These are phyloP conservation scores for Metalampra italica DNA, from an alignment of 2,888 invertebrate species.

Conservation along the genomic window DNA sequence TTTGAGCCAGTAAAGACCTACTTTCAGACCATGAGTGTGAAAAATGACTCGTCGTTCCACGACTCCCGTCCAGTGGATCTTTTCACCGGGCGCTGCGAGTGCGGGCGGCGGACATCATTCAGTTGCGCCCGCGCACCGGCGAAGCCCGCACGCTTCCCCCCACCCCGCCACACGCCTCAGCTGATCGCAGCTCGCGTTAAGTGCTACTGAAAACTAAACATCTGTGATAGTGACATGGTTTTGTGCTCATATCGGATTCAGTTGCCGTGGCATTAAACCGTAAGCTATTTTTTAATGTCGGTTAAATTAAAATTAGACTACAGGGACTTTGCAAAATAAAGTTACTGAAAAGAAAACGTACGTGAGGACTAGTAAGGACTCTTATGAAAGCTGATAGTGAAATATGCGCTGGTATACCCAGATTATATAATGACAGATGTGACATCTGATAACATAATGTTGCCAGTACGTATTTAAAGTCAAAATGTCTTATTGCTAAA, in stretches of 20 bases:
- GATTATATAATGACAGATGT: too few species aligned
- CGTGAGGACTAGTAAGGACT: too few species aligned
- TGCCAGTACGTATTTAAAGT: too few species aligned
- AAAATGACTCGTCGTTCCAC: conserved; percentile 24
- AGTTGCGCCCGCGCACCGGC: conserved; percentile 49
- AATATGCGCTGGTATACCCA: too few species aligned
- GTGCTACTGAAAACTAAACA: conserved; percentile 26
- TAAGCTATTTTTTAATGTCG: conserved; percentile 37
- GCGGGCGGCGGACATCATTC: conserved; percentile 21
- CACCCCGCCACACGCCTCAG: conserved; percentile 19
- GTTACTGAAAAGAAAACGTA: too few species aligned
- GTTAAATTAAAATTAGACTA: background rate
- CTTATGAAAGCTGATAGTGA: too few species aligned
- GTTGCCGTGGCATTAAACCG: conserved; percentile 57
- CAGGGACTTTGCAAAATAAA: too few species aligned
- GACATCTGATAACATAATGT: too few species aligned
- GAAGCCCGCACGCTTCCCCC: conserved; percentile 33
- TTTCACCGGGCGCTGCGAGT: conserved; percentile 20
- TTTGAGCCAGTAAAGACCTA: too few species aligned
- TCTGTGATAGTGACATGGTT: conserved; percentile 74
- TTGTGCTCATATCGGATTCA: conserved; percentile 68
- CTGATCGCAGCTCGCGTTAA: conserved; percentile 22
- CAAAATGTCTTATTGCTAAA: too few species aligned
- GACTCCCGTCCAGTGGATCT: conserved; percentile 28
- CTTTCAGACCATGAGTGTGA: too few species aligned